A percentile compares a stretch with the other conserved stretches of the same genome.
These are phyloP conservation scores for Melanostigma gelatinosum DNA, from an alignment of 2,113 vertebrate species.

Conservation along the genomic window DNA sequence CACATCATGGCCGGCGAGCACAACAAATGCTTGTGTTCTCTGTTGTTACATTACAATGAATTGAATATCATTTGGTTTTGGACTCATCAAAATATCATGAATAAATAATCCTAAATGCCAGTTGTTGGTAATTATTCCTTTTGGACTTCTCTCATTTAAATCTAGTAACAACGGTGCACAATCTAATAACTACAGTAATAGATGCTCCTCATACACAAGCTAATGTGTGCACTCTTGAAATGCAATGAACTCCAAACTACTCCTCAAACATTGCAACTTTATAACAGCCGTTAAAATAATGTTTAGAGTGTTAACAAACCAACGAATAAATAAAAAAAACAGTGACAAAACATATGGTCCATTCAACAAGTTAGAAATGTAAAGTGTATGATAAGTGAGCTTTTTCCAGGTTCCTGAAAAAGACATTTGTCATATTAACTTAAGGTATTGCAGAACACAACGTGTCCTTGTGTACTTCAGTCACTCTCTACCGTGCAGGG, in stretches of 20 bases:
- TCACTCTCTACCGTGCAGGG: slow-evolving; percentile 5
- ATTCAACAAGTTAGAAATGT: neutral
- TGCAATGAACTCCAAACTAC: no score
- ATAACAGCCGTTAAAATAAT: no score
- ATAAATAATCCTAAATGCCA: neutral
- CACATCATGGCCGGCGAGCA: neutral
- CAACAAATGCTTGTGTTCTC: neutral
- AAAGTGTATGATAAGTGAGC: neutral
- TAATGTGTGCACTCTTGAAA: no score
- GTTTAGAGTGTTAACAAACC: no score
- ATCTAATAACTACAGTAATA: no score
- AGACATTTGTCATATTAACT: neutral
- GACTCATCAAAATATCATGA: neutral
- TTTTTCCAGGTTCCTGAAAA: neutral
- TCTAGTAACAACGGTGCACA: no score
- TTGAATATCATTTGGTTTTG: neutral
- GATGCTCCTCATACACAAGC: no score
- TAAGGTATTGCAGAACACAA: neutral
- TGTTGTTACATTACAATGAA: neutral
- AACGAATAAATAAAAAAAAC: no score
- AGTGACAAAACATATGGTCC: no score
- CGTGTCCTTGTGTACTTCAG: neutral
- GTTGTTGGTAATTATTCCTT: neutral
- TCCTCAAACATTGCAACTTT: no score
- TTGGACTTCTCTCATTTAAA: neutral